Evolutionary conservation across 2,888 invertebrate species (phyloP).

Genomic region (Phasia obesa): DNA sequence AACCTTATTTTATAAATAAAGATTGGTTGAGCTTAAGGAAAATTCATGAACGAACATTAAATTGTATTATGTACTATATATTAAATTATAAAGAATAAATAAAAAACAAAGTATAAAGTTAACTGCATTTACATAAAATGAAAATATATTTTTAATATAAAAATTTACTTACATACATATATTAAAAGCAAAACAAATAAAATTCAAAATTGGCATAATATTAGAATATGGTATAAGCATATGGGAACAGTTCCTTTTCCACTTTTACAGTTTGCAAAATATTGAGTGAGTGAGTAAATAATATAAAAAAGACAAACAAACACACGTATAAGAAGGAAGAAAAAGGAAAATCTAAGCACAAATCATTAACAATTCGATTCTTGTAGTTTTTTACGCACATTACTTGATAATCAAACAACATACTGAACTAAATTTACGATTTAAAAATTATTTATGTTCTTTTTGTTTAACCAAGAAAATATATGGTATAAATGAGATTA

Average conservation of each 20-base stretch:
- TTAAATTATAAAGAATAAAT: constrained; percentile 42
- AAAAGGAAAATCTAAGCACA: constrained; percentile 51
- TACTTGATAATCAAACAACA: constrained; percentile 37
- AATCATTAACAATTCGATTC: constrained; percentile 49
- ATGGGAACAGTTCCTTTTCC: constrained; percentile 65
- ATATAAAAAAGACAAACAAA: background rate
- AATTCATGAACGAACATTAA: constrained; percentile 36
- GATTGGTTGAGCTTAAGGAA: constrained; percentile 76
- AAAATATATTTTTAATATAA: constrained; percentile 62
- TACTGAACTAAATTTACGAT: constrained; percentile 15
- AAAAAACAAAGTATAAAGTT: constrained; percentile 63
- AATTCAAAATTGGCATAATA: constrained; percentile 52
- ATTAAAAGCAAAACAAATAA: constrained; percentile 11
- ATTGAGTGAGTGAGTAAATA: constrained; percentile 59
- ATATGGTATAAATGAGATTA: background rate
- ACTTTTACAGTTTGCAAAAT: constrained; percentile 38
- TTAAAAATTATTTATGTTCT: background rate
- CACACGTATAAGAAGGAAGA: background rate
- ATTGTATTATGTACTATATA: constrained; percentile 50
- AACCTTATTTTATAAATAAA: constrained; percentile 82
- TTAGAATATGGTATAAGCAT: constrained; percentile 47
- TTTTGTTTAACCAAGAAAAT: constrained; percentile 29
- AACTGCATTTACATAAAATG: constrained; percentile 66
- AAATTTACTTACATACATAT: constrained; percentile 45
- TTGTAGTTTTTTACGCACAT: constrained; percentile 61